Percentiles rank a stretch among this genome's conserved stretches.
Conservation (phyloP, 2,797 vertebrate genomes). For the Leptatherina wallacei region DNA sequence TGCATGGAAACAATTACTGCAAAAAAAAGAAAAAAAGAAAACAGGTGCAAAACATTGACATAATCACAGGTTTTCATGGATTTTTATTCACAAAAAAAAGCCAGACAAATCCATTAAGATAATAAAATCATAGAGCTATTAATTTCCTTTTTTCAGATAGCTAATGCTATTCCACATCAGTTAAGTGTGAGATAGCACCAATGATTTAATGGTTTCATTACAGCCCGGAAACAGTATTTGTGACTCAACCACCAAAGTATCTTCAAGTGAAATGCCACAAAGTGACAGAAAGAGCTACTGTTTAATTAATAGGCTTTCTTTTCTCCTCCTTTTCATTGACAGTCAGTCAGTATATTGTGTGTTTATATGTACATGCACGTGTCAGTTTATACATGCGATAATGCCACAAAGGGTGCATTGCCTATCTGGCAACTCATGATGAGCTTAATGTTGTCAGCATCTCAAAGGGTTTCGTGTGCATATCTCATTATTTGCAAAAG, state of each 20-base stretch:
- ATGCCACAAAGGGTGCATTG: constrained; percentile 41
- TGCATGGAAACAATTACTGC: too few species aligned
- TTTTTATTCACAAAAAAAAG: neutral
- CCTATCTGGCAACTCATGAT: constrained; percentile 74
- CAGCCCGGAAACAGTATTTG: constrained; percentile 12
- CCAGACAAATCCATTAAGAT: neutral
- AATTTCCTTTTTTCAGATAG: neutral
- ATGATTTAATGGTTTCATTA: constrained; percentile 29
- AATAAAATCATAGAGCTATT: constrained; percentile 1
- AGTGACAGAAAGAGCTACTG: constrained; percentile 12
- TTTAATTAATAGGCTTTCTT: constrained; percentile 27
- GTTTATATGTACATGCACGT: neutral
- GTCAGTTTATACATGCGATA: constrained; percentile 31
- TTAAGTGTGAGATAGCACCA: constrained; percentile 8
- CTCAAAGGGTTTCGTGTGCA: constrained; percentile 68
- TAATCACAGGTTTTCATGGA: neutral
- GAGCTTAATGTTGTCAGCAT: constrained; percentile 72
- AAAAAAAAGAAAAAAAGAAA: too few species aligned
- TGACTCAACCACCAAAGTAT: constrained; percentile 38
- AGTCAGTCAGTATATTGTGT: neutral
- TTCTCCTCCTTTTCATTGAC: constrained; percentile 12
- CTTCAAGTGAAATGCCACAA: constrained; percentile 33
- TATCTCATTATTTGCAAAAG: constrained; percentile 71
- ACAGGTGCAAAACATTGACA: neutral
- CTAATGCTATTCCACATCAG: constrained; percentile 9